Evolutionary conservation across 2,797 vertebrate species (phyloP).

Genomic region (Neomorphus geoffroyi): DNA sequence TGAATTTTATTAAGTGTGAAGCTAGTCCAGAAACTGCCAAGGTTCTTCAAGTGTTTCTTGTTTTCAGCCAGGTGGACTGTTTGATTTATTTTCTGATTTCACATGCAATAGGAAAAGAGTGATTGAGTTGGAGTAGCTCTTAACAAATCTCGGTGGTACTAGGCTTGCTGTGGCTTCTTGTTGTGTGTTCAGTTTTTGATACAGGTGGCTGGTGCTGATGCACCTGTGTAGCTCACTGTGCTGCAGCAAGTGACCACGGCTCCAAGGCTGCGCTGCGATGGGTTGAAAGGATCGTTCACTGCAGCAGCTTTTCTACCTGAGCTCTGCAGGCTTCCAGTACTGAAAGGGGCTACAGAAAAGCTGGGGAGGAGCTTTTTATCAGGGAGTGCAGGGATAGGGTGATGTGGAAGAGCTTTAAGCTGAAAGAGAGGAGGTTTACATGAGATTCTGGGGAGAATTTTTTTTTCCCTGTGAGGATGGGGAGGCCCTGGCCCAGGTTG

Average conservation of each 20-base stretch:
- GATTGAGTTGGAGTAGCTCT: background rate
- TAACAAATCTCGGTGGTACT: background rate
- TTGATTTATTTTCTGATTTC: background rate
- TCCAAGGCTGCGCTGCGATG: background rate
- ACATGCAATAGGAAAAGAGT: rapidly evolving
- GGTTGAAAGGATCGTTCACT: background rate
- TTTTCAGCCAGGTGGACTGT: background rate
- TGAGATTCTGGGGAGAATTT: too few species aligned
- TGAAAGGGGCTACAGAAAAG: too few species aligned
- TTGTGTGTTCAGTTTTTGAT: too few species aligned
- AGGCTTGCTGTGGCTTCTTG: background rate
- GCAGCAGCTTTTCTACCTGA: background rate
- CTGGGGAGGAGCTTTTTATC: too few species aligned
- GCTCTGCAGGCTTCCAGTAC: too few species aligned
- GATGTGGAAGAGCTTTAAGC: too few species aligned
- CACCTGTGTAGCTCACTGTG: rapidly evolving
- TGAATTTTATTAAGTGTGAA: background rate
- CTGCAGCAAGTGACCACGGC: background rate
- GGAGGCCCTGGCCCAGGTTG: too few species aligned
- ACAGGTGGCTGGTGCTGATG: background rate
- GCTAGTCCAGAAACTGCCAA: background rate
- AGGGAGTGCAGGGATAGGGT: too few species aligned
- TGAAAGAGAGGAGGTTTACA: too few species aligned
- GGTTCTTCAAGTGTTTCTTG: background rate
- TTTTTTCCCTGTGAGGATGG: too few species aligned